Conservation (phyloP, 1,140 invertebrate genomes). For the Penaeus japonicus region DNA sequence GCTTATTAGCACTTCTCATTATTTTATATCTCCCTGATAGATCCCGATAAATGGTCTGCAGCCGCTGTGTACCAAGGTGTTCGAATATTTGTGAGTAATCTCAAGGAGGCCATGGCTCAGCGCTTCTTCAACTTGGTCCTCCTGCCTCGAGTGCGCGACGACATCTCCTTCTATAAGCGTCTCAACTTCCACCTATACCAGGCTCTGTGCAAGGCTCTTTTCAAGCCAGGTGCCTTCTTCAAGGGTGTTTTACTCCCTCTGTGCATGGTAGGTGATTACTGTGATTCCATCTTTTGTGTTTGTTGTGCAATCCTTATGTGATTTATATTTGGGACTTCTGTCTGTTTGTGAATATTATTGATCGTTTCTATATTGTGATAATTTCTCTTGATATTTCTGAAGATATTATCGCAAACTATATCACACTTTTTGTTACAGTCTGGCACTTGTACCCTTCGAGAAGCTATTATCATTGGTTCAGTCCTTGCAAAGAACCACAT, state of each 20-base stretch:
- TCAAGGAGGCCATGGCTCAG: constrained; percentile 96
- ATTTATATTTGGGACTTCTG: neutral
- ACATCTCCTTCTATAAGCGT: constrained; percentile 93
- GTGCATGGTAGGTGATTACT: constrained; percentile 73
- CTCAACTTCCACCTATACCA: constrained; percentile 97
- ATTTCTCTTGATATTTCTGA: too few relatives aligned
- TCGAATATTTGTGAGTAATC: constrained; percentile 93
- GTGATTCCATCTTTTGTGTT: neutral
- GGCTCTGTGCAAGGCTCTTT: constrained; percentile 91
- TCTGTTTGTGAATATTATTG: too few relatives aligned
- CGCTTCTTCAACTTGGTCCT: constrained; percentile 94
- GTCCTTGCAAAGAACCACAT: constrained; percentile 91
- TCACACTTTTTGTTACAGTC: constrained; percentile 68
- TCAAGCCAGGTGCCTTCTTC: constrained; percentile 98
- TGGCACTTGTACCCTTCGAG: constrained; percentile 91
- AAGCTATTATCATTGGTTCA: constrained; percentile 94
- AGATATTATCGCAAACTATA: too few relatives aligned
- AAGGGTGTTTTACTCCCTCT: constrained; percentile 94
- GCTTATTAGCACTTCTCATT: constrained; percentile 59
- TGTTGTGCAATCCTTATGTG: too few relatives aligned
- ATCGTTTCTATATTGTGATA: too few relatives aligned
- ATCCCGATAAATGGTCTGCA: constrained; percentile 75
- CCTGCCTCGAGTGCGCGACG: constrained; percentile 91
- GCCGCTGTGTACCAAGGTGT: constrained; percentile 97
- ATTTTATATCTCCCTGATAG: constrained; percentile 38